Evolutionary conservation across 2,888 invertebrate species (phyloP).

Genomic region (Lasioglossum marginatum): DNA sequence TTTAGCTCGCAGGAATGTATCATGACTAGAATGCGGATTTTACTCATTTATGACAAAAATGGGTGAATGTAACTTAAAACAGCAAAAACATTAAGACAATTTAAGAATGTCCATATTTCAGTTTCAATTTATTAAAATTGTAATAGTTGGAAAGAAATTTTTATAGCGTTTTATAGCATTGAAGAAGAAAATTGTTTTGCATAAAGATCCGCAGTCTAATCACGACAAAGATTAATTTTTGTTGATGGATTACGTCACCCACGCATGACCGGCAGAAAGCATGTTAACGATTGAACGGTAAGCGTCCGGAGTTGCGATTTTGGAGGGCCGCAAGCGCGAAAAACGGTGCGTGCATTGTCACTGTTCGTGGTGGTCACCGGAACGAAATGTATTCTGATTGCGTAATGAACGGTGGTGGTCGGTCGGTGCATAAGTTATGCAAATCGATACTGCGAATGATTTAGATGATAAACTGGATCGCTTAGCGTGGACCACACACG

Average conservation of each 20-base stretch:
- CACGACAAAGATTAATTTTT: not conserved
- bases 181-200: no score
- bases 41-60: no score
- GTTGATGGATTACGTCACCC: not conserved
- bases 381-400: constrained; percentile 53
- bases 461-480: constrained; percentile 64
- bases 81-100: no score
- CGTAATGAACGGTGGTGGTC: constrained; percentile 54
- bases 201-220: no score
- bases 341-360: not conserved
- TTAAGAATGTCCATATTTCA: no score
- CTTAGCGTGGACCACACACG: constrained; percentile 54
- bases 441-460: constrained; percentile 64
- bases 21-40: not conserved
- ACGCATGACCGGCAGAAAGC: not conserved
- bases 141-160: no score
- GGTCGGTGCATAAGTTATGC: constrained; percentile 55
- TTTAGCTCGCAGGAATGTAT: not conserved
- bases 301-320: not conserved
- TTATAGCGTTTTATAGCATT: no score
- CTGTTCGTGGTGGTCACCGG: constrained; percentile 30
- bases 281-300: not conserved
- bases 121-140: no score
- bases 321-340: not conserved
- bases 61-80: no score